phyloP scores from a whole-genome alignment of 1,140 invertebrate species.

The Pectinophora gossypiella region DNA sequence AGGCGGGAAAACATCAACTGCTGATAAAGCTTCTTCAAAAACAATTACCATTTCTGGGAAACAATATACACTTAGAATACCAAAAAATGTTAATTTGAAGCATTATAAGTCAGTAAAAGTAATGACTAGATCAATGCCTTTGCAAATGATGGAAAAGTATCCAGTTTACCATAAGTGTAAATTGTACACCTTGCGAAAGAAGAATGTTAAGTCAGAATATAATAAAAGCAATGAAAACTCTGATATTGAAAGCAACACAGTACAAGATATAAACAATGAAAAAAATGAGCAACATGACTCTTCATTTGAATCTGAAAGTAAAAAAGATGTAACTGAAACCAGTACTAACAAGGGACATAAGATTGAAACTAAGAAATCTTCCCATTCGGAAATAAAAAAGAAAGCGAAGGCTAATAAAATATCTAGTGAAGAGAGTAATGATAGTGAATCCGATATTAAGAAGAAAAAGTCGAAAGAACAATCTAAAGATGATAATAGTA shows the following conservation, averaged over 20 bases:
- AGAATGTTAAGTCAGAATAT: too few species aligned
- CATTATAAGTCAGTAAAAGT: slow-evolving; percentile 58
- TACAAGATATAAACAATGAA: not conserved
- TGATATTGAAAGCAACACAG: not conserved
- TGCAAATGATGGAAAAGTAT: slow-evolving; percentile 39
- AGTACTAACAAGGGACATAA: not conserved
- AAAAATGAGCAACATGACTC: not conserved
- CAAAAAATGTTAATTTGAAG: slow-evolving; percentile 41
- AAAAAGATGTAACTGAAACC: too few species aligned
- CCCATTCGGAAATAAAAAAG: too few species aligned
- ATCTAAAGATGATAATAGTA: not conserved
- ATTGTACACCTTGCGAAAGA: too few species aligned
- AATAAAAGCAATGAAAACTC: slow-evolving; percentile 15
- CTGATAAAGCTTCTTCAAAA: not conserved
- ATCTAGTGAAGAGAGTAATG: too few species aligned
- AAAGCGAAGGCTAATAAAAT: too few species aligned
- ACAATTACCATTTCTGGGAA: not conserved
- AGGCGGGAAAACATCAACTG: slow-evolving; percentile 24
- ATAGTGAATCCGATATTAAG: too few species aligned
- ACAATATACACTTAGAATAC: slow-evolving; percentile 32
- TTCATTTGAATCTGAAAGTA: not conserved
- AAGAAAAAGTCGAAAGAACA: not conserved
- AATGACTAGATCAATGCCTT: slow-evolving; percentile 32
- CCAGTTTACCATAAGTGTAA: slow-evolving; percentile 54
- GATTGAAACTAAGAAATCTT: not conserved